A percentile compares a stretch with the other conserved stretches of the same genome.
phyloP scores from a whole-genome alignment of 2,113 vertebrate genomes.

The Caracal caracal region DNA sequence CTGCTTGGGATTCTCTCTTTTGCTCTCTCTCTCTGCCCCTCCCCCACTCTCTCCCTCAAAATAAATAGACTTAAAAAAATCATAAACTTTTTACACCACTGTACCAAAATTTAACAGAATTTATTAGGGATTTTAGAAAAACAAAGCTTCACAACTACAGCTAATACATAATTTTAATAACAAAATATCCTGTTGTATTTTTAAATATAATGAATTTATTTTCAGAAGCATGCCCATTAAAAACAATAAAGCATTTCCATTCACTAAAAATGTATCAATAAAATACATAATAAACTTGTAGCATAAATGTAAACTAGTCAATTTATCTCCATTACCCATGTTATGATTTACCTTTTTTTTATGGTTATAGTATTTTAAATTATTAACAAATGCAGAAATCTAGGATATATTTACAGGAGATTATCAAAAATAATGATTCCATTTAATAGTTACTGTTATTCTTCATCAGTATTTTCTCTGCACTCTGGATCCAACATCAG shows the following conservation, averaged over 20 bases:
- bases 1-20: no score
- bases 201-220: constrained; percentile 75
- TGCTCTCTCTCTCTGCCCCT: no score
- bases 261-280: constrained; percentile 80
- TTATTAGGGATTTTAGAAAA: constrained; percentile 66
- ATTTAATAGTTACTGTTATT: constrained; percentile 45
- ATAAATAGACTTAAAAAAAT: background rate
- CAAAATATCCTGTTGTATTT: constrained; percentile 77
- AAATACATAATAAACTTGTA: constrained; percentile 78
- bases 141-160: constrained; percentile 60
- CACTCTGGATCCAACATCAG: constrained; percentile 65
- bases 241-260: constrained; percentile 77
- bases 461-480: constrained; percentile 83
- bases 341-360: constrained; percentile 76
- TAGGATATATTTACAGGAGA: constrained; percentile 49
- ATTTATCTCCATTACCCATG: constrained; percentile 67
- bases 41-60: no score
- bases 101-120: constrained; percentile 69
- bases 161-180: constrained; percentile 75
- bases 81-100: constrained; percentile 22
- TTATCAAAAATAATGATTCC: constrained; percentile 46
- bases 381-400: constrained; percentile 55
- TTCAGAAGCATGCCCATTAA: constrained; percentile 72
- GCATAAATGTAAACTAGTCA: constrained; percentile 76
- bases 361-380: constrained; percentile 60